Evolutionary conservation across 2,888 invertebrate species (phyloP).

Genomic region (Pollenia amentaria): DNA sequence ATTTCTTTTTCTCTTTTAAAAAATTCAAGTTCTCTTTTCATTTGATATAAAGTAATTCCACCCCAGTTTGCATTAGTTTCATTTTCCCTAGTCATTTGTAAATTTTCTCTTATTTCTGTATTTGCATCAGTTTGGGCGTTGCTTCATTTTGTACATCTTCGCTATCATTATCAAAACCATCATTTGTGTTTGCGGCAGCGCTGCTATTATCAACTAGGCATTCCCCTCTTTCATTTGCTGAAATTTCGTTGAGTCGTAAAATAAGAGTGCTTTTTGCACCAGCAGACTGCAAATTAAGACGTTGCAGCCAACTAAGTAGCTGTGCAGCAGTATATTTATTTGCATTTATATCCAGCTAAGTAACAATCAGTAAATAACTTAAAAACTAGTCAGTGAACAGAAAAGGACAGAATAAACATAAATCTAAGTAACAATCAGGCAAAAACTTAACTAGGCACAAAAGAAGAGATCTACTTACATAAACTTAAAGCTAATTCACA

Average conservation of each 20-base stretch:
- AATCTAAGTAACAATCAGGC: too few species aligned
- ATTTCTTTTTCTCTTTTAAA: conserved; percentile 20
- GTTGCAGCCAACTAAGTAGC: conserved; percentile 8
- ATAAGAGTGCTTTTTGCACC: conserved; percentile 10
- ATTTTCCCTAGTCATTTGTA: too few species aligned
- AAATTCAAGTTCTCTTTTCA: conserved; percentile 24
- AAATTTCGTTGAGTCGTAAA: conserved; percentile 17
- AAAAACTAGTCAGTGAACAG: too few species aligned
- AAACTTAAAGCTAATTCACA: too few species aligned
- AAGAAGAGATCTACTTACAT: too few species aligned
- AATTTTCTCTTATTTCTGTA: too few species aligned
- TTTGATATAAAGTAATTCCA: too few species aligned
- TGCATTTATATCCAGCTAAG: neutral
- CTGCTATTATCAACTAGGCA: conserved; percentile 2
- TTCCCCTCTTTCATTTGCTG: conserved; percentile 14
- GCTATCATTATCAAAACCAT: neutral
- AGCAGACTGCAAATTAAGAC: conserved; percentile 14
- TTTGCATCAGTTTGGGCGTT: too few species aligned
- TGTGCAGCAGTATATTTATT: conserved; percentile 33
- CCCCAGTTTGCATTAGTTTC: too few species aligned
- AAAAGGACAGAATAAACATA: too few species aligned
- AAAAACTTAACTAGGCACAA: too few species aligned
- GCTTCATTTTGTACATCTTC: conserved; percentile 6
- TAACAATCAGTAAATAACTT: too few species aligned
- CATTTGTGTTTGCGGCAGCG: neutral